Conservation (phyloP, 2,797 vertebrate species). For the Gallinago stenura region DNA sequence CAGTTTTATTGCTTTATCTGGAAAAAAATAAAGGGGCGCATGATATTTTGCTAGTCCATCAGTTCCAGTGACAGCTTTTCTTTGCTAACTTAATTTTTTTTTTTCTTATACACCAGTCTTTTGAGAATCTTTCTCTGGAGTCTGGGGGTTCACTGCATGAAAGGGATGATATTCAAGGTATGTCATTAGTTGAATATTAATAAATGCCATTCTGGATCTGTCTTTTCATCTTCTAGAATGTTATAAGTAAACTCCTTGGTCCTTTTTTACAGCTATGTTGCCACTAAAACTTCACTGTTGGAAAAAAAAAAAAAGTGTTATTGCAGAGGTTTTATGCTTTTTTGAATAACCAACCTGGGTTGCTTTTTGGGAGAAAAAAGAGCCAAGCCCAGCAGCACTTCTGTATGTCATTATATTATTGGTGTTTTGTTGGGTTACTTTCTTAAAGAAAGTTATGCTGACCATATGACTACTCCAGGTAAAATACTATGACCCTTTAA, state of each 20-base stretch:
- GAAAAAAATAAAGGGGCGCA: background rate
- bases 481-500: slow-evolving; percentile 66
- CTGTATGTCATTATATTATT: background rate
- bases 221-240: background rate
- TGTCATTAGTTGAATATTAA: background rate
- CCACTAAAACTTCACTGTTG: background rate
- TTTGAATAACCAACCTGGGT: background rate
- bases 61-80: background rate
- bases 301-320: background rate
- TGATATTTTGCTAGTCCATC: background rate
- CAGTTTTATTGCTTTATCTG: slow-evolving; percentile 2
- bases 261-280: background rate
- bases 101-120: slow-evolving; percentile 83
- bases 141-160: slow-evolving; percentile 89
- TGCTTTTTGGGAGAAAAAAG: fast-evolving
- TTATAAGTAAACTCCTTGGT: background rate
- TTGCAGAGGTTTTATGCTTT: background rate
- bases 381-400: background rate
- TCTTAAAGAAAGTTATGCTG: slow-evolving; percentile 41
- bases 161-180: slow-evolving; percentile 90
- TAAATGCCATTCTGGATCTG: background rate
- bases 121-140: slow-evolving; percentile 92
- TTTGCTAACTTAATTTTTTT: slow-evolving; percentile 62
- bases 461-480: slow-evolving; percentile 43
- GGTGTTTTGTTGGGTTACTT: slow-evolving; percentile 14